phyloP scores from a whole-genome alignment of 2,113 vertebrate genomes.

The Chascanopsetta lugubris region DNA sequence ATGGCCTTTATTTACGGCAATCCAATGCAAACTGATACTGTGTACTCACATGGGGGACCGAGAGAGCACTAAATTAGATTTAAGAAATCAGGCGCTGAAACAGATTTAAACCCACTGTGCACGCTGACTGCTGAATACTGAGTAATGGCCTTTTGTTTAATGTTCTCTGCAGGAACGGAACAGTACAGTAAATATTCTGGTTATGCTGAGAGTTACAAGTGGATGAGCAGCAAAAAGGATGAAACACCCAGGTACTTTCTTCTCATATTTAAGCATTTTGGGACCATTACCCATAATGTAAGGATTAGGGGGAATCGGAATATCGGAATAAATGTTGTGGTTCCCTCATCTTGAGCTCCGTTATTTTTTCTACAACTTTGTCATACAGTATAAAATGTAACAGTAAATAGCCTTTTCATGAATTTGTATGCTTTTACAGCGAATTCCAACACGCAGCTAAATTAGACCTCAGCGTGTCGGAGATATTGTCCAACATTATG shows the following conservation, averaged over 20 bases:
- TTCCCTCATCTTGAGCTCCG: too few species aligned
- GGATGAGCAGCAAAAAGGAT: constrained; percentile 65
- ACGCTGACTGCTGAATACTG: constrained; percentile 40
- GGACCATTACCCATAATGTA: too few species aligned
- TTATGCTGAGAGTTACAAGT: constrained; percentile 92
- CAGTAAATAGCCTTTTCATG: too few species aligned
- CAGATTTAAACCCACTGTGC: constrained; percentile 43
- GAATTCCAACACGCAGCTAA: too few species aligned
- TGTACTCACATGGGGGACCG: constrained; percentile 52
- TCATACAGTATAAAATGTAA: too few species aligned
- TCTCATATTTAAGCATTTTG: too few species aligned
- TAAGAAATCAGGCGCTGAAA: constrained; percentile 52
- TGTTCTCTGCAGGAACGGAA: constrained; percentile 85
- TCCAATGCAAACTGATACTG: constrained; percentile 65
- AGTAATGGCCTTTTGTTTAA: constrained; percentile 23
- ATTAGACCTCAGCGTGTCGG: too few species aligned
- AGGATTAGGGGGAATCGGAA: too few species aligned
- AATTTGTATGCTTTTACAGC: too few species aligned
- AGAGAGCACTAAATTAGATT: constrained; percentile 67
- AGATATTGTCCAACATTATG: too few species aligned
- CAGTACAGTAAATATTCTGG: constrained; percentile 96
- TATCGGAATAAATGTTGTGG: too few species aligned
- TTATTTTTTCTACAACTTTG: too few species aligned
- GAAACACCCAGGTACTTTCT: constrained; percentile 69
- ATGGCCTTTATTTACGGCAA: constrained; percentile 65